Evolutionary conservation across 2,888 invertebrate species (phyloP), one percentile per base, ranked within the genome.

Genomic region (Idaea straminata): DNA sequence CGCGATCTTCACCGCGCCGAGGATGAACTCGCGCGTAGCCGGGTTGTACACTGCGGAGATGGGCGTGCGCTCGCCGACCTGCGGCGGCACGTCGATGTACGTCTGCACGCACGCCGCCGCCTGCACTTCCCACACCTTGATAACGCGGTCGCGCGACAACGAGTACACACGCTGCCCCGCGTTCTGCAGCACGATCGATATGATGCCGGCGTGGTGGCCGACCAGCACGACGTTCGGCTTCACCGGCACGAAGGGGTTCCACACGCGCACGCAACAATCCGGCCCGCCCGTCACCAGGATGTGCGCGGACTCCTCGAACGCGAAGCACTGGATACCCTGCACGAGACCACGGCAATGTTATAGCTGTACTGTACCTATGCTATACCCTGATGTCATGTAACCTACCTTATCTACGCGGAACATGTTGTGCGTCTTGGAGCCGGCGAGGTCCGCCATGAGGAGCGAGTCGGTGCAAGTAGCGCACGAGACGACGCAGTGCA

Each of bases 41-140:
- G 93, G 86, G 83, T 96, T 96, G 83, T 96, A 96, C 66, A 95
- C 92, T 61, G 94, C 91, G 0, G 93, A 90, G 67, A 95, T 88
- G 25, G 94, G 93, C 0, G 93, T 93, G 71, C 94, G 93, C 75
- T 95, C 94, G 35, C 94, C 94, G 64, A 96, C 84, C 76, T 95
- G 93, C 5, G 94, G 77, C 0, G 95, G 95, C 15, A 96, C 84
- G 72, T 94, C 95, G 64, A 95, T 94, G 82, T 94, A 96, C 0
- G 95, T 95, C 94, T 95, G 88, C 6, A 15, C 36, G 15, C 15
- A 58, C 10, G 25, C 47, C 0, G 47, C 47, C 47, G 47, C 47
- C 47, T 93, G 88, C 35, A 96, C 91, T 78, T 96, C 95, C 96
- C 97, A 97, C 6, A 97, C 95, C 81, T 96, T 96, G 72, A 98